Evolutionary conservation across 2,888 invertebrate genomes (phyloP), one percentile per base, ranked within the genome.

Genomic region (Lycaena phlaeas): DNA sequence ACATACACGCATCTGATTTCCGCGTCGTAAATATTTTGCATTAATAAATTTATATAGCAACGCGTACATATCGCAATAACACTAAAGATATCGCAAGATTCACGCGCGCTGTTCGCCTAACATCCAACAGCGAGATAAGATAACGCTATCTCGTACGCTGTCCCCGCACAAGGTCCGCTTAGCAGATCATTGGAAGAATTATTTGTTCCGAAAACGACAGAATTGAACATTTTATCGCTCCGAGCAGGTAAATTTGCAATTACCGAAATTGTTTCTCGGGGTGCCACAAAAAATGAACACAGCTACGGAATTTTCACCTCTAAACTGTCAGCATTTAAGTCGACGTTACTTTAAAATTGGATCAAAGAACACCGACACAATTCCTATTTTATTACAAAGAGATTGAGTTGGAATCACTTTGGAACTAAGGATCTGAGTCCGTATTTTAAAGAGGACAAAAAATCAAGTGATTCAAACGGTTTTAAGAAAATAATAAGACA

Each of bases 231-330:
- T 59, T 59, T 56, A 61, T 61, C 57, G 54, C 53, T 49, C 48
- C 45, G 52, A 58, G 64, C 75, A 74, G 75, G 76, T 75, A 76
- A 69, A 67, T 68, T 71, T 62, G 68, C 69, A 64, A 68, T 62
- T 61, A 62, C 56, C 65, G 56, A 49, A 62, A 60, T 59, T 56
- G 57, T 55, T 51, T 53, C 50, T 52, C 51, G 56, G 59, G 51
- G 55, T 53, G 38, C 54, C 54, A 60, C 60, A 59, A 54, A 48
- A 56, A 54, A 37, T 30, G 12, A 17, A 4, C 10, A 7, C 12
- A 17, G 27, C 14, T 57, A 58, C 56, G 48, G 57, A 34, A 43
- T 42, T 48, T 37, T 53, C 31, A 50, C 45, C 53, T 44, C 26
- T 44, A 38, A 22, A 3, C 12, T 26, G 7, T 14, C 4, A 11